phyloP scores from a whole-genome alignment of 1,140 invertebrate genomes.

The Chymomyza costata region DNA sequence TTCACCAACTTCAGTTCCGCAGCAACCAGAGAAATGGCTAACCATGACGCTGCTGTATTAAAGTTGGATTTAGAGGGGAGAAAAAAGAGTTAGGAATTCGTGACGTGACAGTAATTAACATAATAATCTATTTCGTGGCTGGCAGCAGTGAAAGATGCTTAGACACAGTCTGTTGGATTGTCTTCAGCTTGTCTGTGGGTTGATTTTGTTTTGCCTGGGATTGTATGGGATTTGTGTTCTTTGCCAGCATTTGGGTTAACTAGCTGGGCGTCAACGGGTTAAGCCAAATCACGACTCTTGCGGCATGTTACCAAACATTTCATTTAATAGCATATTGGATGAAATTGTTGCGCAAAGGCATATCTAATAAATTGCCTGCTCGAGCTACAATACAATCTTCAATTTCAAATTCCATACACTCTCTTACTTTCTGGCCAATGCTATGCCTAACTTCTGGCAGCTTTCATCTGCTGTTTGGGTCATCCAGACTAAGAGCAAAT shows the following conservation, averaged over 20 bases:
- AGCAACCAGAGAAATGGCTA: no score
- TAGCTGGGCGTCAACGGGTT: slow-evolving; percentile 57
- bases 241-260: slow-evolving; percentile 53
- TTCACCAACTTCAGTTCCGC: no score
- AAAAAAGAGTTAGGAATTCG: no score
- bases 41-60: no score
- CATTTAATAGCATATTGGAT: slow-evolving; percentile 47
- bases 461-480: no score
- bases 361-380: no score
- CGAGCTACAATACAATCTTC: no score
- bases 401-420: no score
- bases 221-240: slow-evolving; percentile 3
- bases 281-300: slow-evolving; percentile 50
- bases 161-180: neutral
- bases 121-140: slow-evolving; percentile 66
- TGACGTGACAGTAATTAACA: slow-evolving; percentile 69
- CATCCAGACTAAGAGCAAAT: no score
- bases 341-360: slow-evolving; percentile 21
- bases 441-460: no score
- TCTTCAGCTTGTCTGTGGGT: slow-evolving; percentile 3
- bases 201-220: slow-evolving; percentile 10
- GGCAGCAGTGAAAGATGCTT: slow-evolving; percentile 47
- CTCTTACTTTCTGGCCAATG: no score
- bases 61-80: no score
- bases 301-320: slow-evolving; percentile 35